Evolutionary conservation across 1,140 invertebrate genomes (phyloP), one percentile per base, ranked within the genome.

Genomic region (Rhopalosiphum maidis): DNA sequence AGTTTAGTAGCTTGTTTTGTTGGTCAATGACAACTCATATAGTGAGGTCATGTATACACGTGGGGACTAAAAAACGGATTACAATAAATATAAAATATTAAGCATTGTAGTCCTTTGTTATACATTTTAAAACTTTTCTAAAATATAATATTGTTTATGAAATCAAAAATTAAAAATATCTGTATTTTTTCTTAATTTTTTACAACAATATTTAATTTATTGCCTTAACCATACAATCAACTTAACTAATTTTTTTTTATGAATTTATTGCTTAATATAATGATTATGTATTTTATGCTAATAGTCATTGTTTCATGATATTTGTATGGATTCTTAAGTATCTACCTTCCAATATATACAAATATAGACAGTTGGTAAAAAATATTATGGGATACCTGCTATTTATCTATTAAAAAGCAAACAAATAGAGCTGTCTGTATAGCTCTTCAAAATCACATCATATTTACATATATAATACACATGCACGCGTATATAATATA

Each of bases 21-120:
- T 68, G 89, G 89, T 90, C 89, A 90, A 60, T 90, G 89, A 90
- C 89, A 41, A 43, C 51, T 90, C 54, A 21, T 5, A 60, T 46
- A 68, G 89, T 90, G 89, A 90, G 89, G 89, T 90, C 89, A 68
- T 90, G n/a, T 90, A 5, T 68, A 23, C 41, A 68, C 54, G 37
- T 18, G 54, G n/a, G 22, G 55, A 68, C 37, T 43, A 46, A 90
- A 89, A 89, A 68, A 60, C 25, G 54, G 37, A 21, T 30, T 68
- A 43, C 7, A 43, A 51, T 90, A 90, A 87, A 35, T 89, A 37
- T 89, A 54, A 89, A 89, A 23, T 90, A 90, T 90, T 60, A 60
- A 90, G 88, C 5, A 41, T 25, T 15, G 54, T 30, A 25, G 25
- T 90, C 25, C 37, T 68, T 90, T 90, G 54, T 90, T 89, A 18